phyloP scores from a whole-genome alignment of 2,113 vertebrate genomes.

The Nesoenas mayeri region DNA sequence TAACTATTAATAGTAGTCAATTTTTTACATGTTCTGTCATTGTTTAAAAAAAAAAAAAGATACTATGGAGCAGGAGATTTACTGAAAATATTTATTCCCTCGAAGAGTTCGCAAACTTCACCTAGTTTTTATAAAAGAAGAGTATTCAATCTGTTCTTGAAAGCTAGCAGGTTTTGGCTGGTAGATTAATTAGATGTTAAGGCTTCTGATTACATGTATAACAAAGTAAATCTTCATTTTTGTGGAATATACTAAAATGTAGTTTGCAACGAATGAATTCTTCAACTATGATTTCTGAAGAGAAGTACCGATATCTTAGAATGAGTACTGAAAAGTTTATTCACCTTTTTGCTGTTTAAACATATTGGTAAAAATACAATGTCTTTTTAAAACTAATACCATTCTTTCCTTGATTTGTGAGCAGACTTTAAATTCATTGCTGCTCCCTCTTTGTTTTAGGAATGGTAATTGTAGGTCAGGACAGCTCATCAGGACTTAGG shows the following conservation, averaged over 20 bases:
- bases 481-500: not conserved
- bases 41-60: not conserved
- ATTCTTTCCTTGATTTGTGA: not conserved
- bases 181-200: not conserved
- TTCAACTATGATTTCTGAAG: not conserved
- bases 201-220: not conserved
- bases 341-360: not conserved
- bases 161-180: not conserved
- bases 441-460: not conserved
- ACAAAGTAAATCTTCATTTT: not conserved
- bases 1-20: not conserved
- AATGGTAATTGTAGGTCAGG: not conserved
- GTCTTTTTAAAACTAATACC: not conserved
- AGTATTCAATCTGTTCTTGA: not conserved
- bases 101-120: not conserved
- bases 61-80: not conserved
- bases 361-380: not conserved
- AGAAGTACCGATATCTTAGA: not conserved
- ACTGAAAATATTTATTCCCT: not conserved
- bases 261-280: not conserved
- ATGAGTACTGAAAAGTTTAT: not conserved
- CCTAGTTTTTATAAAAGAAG: not conserved
- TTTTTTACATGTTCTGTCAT: not conserved
- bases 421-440: not conserved
- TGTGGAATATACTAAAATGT: not conserved